phyloP scores from a whole-genome alignment of 1,140 invertebrate genomes.

The Oncopodura yosiiana region DNA sequence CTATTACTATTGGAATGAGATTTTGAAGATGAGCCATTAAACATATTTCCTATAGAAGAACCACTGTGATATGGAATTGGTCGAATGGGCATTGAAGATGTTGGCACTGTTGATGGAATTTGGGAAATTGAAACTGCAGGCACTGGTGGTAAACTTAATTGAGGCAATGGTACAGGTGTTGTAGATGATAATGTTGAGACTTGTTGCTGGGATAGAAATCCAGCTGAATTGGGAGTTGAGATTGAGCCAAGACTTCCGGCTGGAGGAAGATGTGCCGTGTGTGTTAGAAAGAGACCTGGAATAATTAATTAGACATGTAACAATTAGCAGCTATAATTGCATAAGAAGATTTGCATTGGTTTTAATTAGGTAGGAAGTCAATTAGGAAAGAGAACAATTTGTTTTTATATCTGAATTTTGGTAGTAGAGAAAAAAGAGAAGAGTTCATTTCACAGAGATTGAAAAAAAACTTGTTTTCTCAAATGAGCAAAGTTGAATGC shows the following conservation, averaged over 20 bases:
- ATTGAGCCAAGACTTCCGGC: conserved; percentile 39
- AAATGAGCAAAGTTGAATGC: no score
- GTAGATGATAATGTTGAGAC: conserved; percentile 27
- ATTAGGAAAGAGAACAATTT: no score
- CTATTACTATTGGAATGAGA: not conserved
- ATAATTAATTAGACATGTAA: no score
- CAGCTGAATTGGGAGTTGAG: conserved; percentile 41
- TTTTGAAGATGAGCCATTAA: conserved; percentile 8
- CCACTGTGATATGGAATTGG: conserved; percentile 33
- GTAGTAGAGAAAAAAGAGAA: no score
- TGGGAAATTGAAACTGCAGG: not conserved
- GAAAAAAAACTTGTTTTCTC: no score
- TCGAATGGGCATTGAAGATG: conserved; percentile 35
- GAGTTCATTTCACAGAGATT: no score
- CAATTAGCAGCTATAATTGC: no score
- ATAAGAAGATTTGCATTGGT: no score
- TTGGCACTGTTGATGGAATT: not conserved
- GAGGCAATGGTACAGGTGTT: no score
- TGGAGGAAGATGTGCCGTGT: conserved; percentile 32
- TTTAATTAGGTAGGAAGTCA: no score
- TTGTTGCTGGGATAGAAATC: conserved; percentile 39
- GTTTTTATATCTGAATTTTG: no score
- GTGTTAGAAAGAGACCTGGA: conserved; percentile 38
- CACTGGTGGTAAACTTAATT: not conserved
- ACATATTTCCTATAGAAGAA: conserved; percentile 30